Evolutionary conservation across 2,113 vertebrate genomes (phyloP).

Genomic region (Myotis yumanensis): DNA sequence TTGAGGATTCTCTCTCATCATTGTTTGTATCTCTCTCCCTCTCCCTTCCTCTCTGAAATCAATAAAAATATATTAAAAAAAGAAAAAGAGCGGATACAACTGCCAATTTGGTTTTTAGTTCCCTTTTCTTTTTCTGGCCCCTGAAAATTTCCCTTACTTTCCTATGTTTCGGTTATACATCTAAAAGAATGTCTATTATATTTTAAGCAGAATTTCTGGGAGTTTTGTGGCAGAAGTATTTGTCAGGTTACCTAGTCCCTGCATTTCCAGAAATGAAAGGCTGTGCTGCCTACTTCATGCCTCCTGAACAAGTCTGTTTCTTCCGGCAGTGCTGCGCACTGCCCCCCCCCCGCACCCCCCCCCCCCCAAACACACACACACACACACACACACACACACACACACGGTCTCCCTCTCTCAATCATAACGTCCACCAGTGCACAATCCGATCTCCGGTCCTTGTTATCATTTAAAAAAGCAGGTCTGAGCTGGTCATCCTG

Average conservation of each 20-base stretch:
- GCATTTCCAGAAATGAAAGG: not conserved
- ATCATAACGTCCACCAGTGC: not conserved
- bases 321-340: not conserved
- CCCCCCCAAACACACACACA: rapidly evolving
- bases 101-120: not conserved
- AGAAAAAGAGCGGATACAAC: not conserved
- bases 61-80: no score
- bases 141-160: constrained; percentile 1
- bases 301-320: not conserved
- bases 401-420: not conserved
- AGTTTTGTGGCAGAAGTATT: not conserved
- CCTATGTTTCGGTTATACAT: not conserved
- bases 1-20: no score
- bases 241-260: not conserved
- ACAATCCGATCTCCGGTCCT: not conserved
- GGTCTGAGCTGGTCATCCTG: not conserved
- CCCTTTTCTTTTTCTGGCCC: not conserved
- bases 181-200: not conserved
- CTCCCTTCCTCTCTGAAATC: no score
- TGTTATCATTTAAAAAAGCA: not conserved
- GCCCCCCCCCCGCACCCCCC: rapidly evolving
- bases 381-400: no score
- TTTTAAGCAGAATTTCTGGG: not conserved
- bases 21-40: no score
- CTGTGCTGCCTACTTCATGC: not conserved